These are phyloP conservation scores for Lacerta bilineata DNA, from an alignment of 2,797 vertebrate species.

Conservation along the genomic window DNA sequence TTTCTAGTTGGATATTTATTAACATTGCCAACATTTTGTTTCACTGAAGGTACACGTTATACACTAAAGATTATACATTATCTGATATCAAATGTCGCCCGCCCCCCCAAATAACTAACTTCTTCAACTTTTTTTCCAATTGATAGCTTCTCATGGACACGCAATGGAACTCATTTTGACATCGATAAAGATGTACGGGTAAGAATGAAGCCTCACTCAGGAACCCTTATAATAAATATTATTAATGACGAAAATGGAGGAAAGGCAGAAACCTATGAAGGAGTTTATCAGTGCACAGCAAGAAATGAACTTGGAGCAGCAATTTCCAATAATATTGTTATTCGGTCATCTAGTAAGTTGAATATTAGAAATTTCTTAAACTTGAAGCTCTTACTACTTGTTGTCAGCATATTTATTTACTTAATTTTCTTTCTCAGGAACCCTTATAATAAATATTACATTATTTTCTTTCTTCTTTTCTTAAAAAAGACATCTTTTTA, in stretches of 20 bases:
- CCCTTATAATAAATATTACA: neutral
- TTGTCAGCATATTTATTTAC: constrained; percentile 21
- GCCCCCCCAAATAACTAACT: constrained; percentile 25
- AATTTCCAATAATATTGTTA: constrained; percentile 91
- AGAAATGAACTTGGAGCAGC: constrained; percentile 93
- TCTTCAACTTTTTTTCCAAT: constrained; percentile 36
- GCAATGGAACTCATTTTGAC: constrained; percentile 95
- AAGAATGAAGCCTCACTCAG: constrained; percentile 89
- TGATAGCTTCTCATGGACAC: constrained; percentile 95
- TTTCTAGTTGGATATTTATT: neutral
- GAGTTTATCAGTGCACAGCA: constrained; percentile 94
- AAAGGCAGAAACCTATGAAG: constrained; percentile 91
- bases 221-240: constrained; percentile 93
- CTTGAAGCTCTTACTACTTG: neutral
- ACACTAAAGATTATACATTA: neutral
- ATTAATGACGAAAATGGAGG: constrained; percentile 88
- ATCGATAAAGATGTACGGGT: constrained; percentile 89
- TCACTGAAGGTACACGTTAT: neutral
- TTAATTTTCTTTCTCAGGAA: constrained; percentile 41
- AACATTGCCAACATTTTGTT: neutral
- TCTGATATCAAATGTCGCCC: neutral
- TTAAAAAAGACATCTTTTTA: constrained; percentile 75
- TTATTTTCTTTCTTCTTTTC: constrained; percentile 33
- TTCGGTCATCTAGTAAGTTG: constrained; percentile 93
- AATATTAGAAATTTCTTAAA: constrained; percentile 23